phyloP scores from a whole-genome alignment of 2,113 vertebrate genomes.

The Rhinichthys klamathensis region DNA sequence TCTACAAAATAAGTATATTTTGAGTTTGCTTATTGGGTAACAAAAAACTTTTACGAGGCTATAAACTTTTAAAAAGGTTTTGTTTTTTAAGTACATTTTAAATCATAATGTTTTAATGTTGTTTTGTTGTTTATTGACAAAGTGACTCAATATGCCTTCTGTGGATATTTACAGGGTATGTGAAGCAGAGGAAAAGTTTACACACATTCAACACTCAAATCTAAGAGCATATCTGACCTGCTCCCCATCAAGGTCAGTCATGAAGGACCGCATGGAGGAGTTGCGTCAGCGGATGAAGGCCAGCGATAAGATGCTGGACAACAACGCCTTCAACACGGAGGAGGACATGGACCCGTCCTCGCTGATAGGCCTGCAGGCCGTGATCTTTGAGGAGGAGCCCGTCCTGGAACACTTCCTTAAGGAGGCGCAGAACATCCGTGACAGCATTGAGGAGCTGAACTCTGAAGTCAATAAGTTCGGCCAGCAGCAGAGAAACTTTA shows the following conservation, averaged over 20 bases:
- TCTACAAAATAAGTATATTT: too few species aligned
- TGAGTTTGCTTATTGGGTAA: too few species aligned
- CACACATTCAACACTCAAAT: neutral
- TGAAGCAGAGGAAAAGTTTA: neutral
- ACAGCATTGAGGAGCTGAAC: constrained; percentile 81
- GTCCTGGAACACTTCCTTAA: constrained; percentile 84
- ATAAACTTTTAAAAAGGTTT: too few species aligned
- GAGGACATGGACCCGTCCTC: constrained; percentile 67
- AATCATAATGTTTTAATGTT: too few species aligned
- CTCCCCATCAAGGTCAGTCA: constrained; percentile 57
- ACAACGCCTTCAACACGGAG: constrained; percentile 56
- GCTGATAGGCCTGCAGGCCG: constrained; percentile 79
- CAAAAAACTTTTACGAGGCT: too few species aligned
- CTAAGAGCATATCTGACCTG: constrained; percentile 2
- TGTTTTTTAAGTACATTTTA: too few species aligned
- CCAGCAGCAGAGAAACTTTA: constrained; percentile 85
- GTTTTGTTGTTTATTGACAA: neutral
- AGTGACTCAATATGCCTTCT: neutral
- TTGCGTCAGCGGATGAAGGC: constrained; percentile 80
- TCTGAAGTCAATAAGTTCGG: constrained; percentile 84
- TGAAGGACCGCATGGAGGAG: constrained; percentile 92
- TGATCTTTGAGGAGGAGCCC: constrained; percentile 90
- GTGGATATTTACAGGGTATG: constrained; percentile 33
- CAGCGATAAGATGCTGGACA: constrained; percentile 55
- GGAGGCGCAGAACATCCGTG: constrained; percentile 84